These are phyloP conservation scores for Holothuria scabra DNA, from an alignment of 53 echinoderm and acorn worm genomes.

Conservation along the genomic window DNA sequence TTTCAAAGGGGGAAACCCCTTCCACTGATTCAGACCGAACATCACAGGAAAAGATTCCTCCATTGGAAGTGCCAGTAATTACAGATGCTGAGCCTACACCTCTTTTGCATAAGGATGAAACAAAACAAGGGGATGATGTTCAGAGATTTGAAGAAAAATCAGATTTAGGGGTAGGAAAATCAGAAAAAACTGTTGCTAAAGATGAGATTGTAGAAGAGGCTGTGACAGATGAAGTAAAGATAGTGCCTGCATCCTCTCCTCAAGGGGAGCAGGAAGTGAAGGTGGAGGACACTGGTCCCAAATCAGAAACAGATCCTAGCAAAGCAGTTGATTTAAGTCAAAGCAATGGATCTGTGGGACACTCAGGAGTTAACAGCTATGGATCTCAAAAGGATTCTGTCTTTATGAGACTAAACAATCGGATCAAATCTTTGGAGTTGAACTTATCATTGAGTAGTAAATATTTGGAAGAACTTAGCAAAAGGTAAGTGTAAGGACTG, in stretches of 20 bases:
- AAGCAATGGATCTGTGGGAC: neutral
- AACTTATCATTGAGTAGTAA: constrained; percentile 91
- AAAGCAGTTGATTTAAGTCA: constrained; percentile 13
- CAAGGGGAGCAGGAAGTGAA: neutral
- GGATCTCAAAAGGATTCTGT: constrained; percentile 89
- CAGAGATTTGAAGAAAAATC: no score
- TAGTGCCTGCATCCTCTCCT: neutral
- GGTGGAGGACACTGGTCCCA: constrained; percentile 11
- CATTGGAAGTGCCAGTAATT: no score
- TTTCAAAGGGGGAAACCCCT: no score
- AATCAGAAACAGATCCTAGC: constrained; percentile 34
- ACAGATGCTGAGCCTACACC: no score
- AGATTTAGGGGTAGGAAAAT: no score
- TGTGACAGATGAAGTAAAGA: constrained; percentile 5
- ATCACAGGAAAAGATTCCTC: no score
- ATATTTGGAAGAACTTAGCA: constrained; percentile 95
- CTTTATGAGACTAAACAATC: constrained; percentile 97
- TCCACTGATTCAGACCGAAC: no score
- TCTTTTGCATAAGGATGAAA: no score
- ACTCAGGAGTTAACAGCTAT: neutral
- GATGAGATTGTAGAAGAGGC: neutral
- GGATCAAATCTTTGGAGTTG: constrained; percentile 91
- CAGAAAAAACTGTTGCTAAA: neutral
- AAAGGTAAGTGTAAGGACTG: constrained; percentile 64
- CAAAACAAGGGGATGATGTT: no score